phyloP scores from a whole-genome alignment of 2,888 invertebrate genomes.

The Caenorhabditis sulstoni region DNA sequence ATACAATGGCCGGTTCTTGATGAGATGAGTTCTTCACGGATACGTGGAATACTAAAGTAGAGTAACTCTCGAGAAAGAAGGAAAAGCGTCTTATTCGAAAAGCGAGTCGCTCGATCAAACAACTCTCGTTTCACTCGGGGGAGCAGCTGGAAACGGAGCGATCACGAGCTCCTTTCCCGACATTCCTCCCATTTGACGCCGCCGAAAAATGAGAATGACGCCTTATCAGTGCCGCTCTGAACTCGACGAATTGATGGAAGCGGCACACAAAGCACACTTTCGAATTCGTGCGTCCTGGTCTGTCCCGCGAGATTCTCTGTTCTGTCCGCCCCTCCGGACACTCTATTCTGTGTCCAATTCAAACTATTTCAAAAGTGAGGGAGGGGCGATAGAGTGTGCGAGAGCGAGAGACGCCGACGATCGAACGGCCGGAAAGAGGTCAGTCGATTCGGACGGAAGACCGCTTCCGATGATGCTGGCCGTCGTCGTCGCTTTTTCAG shows the following conservation, averaged over 20 bases:
- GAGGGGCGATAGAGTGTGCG: slow-evolving; percentile 5
- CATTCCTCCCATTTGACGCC: slow-evolving; percentile 17
- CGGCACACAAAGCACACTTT: slow-evolving; percentile 42
- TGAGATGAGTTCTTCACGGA: slow-evolving; percentile 18
- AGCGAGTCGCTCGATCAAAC: too few species aligned
- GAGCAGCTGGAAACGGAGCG: slow-evolving; percentile 27
- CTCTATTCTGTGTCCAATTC: slow-evolving; percentile 31
- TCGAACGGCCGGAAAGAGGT: slow-evolving; percentile 45
- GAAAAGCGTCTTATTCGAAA: neutral
- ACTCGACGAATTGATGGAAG: slow-evolving; percentile 37
- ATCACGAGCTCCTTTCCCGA: slow-evolving; percentile 3
- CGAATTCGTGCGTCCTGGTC: neutral
- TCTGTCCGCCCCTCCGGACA: neutral
- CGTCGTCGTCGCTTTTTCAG: slow-evolving; percentile 17
- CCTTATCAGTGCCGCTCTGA: slow-evolving; percentile 20
- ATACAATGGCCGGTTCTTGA: slow-evolving; percentile 40
- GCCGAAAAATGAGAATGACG: slow-evolving; percentile 32
- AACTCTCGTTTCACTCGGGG: neutral
- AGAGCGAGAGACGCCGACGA: slow-evolving; percentile 25
- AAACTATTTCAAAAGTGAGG: slow-evolving; percentile 37
- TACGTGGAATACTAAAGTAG: neutral
- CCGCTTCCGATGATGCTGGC: slow-evolving; percentile 5
- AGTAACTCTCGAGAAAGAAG: neutral
- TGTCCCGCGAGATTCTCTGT: too few species aligned
- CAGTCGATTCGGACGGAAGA: slow-evolving; percentile 21